phyloP scores from a whole-genome alignment of 2,888 invertebrate genomes.

The Calliphora vomitoria region DNA sequence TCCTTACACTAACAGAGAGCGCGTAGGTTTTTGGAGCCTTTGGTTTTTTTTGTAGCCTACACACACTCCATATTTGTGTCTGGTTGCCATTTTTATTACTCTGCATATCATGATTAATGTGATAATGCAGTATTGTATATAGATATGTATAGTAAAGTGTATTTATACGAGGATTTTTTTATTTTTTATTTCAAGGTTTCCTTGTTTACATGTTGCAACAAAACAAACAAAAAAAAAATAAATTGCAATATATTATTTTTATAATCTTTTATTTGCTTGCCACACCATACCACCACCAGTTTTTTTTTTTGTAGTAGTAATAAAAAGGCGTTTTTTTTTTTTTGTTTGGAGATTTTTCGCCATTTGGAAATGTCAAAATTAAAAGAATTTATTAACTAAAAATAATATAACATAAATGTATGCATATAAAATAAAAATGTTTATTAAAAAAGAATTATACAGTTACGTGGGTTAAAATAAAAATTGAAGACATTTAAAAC shows the following conservation, averaged over 20 bases:
- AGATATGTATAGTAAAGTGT: neutral
- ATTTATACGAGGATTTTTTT: neutral
- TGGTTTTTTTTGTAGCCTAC: constrained; percentile 45
- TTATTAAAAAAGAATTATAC: constrained; percentile 9
- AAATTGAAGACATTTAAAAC: neutral
- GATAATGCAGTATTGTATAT: constrained; percentile 49
- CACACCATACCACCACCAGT: constrained; percentile 1
- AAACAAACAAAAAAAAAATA: neutral
- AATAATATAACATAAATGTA: neutral
- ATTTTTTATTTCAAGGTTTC: constrained; percentile 43
- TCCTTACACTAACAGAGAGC: constrained; percentile 29
- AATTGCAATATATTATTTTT: constrained; percentile 27
- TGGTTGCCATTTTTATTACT: constrained; percentile 59
- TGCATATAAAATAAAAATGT: constrained; percentile 18
- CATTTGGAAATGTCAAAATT: constrained; percentile 53
- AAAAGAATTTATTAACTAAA: constrained; percentile 47
- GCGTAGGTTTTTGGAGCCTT: constrained; percentile 57
- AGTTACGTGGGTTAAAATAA: constrained; percentile 41
- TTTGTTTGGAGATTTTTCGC: constrained; percentile 4
- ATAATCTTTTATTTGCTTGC: constrained; percentile 35
- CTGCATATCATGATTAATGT: constrained; percentile 58
- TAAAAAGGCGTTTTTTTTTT: constrained; percentile 56
- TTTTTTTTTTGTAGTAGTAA: neutral
- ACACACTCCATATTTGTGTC: constrained; percentile 46
- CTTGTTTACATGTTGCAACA: constrained; percentile 27